Evolutionary conservation across 1,140 invertebrate species (phyloP), one percentile per base, ranked within the genome.

Genomic region (Venturia canescens): DNA sequence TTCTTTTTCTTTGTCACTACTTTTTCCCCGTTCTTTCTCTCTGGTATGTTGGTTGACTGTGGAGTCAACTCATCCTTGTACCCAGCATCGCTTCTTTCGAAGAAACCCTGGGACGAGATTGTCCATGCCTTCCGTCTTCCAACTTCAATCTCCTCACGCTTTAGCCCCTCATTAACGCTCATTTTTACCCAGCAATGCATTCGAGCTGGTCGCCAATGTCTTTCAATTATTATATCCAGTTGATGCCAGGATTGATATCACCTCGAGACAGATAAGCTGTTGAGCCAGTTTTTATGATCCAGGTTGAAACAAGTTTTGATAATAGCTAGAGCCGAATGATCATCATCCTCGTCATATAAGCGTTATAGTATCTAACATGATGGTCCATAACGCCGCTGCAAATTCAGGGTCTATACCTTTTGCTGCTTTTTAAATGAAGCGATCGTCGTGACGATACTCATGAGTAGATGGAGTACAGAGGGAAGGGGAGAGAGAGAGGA

Each of bases 101-200:
- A 15, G 63, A 29, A 66, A 66, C 29, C 29, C 11, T 2, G 29
- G 27, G 27, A 66, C 63, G 29, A 27, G 27, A 29, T 66, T 66
- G 11, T 29, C 63, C 9, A 29, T 66, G 26, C 29, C 27, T 29
- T 3, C 23, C 63, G 26, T 66, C n/a, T n/a, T 66, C 16, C 18
- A 15, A 66, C 63, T 27, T 66, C 26, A 66, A 66, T 27, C 23
- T 66, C 27, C 63, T 66, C 63, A 66, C 63, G 63, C 63, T 66
- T 29, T 27, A 66, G 27, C 26, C 63, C 26, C 63, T 66, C 63
- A 29, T 66, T 66, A 66, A 66, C 63, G 63, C 6, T 29, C 23
- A 66, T 15, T 27, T 9, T 66, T 66, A 3, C 1, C 29, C 11
- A 29, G 5, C 63, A 29, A 3, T 15, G 60, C 11, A 63, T 66